Conservation (phyloP, 2,113 vertebrate genomes). For the Syngnathoides biaculeatus region DNA sequence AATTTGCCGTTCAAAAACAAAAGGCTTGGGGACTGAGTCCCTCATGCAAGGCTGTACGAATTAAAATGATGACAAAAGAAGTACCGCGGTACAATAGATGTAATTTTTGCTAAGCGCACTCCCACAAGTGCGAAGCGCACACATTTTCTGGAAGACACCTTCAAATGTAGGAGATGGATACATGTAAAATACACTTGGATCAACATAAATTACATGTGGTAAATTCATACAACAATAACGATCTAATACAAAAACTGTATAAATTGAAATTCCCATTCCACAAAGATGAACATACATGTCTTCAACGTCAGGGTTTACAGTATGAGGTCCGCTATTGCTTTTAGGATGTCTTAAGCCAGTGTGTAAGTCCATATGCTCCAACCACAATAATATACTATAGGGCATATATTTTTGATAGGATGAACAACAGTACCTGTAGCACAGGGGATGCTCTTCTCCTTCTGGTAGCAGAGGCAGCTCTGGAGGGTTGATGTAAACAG, state of each 20-base stretch:
- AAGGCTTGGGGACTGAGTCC: slow-evolving; percentile 15
- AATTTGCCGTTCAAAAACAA: background rate
- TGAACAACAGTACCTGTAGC: slow-evolving; percentile 81
- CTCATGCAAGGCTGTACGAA: slow-evolving; percentile 8
- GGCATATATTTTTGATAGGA: background rate
- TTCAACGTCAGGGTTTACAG: too few species aligned
- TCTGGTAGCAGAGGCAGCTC: slow-evolving; percentile 88
- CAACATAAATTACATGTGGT: too few species aligned
- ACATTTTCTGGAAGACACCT: background rate
- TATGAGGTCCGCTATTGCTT: too few species aligned
- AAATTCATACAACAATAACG: too few species aligned
- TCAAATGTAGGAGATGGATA: background rate
- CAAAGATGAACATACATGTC: too few species aligned
- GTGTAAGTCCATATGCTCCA: background rate
- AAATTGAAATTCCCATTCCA: too few species aligned
- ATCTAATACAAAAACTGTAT: too few species aligned
- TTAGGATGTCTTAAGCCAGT: too few species aligned
- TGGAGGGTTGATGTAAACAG: slow-evolving; percentile 94
- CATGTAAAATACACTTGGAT: slow-evolving; percentile 5
- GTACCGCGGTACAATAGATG: slow-evolving; percentile 20
- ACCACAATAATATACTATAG: background rate
- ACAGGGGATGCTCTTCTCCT: slow-evolving; percentile 87
- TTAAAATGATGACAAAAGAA: slow-evolving; percentile 26
- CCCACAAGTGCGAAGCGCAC: slow-evolving; percentile 8
- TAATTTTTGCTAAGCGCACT: slow-evolving; percentile 21